Base-by-base conservation (phyloP, 2,888 invertebrate species). In the Trachelus tabidus region DNA sequence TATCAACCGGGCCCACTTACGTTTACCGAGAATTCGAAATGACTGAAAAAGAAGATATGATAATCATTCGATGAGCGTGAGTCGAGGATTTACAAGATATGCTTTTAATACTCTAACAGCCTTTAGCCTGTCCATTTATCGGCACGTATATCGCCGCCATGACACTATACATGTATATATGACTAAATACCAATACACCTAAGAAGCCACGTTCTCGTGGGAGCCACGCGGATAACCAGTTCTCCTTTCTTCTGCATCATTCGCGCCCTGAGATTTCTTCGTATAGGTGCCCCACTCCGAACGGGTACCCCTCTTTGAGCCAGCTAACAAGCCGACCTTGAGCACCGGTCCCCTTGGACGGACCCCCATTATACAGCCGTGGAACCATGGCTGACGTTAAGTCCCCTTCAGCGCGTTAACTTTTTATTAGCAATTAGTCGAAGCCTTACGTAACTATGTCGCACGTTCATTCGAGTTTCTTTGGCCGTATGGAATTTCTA, bases 271-370 rank as follows among this genome's bases (percentile, higher is more conserved):
- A 74, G 30, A 75, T 76, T 56, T 76, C 68, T 56, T 56, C 30
- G 37, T 56, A 56, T 56, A 56, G 56, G 56, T 56, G 73, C 73
- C 76, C 76, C 78, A 71, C 30, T 35, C 74, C 74, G 12, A 35
- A 11, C 12, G 23, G 34, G 74, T 34, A n/a, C 77, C 83, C 80
- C 56, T 79, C 77, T 88, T 86, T 85, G 81, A 69, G 85, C 85
- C 86, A 85, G 84, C 84, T 87, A 87, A 85, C 89, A 87, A 84
- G 88, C 86, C 87, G 90, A 84, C 90, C 90, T 90, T 90, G 90
- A 85, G 84, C 84, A 80, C 75, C 78, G 79, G 73, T 81, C 81
- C 83, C 84, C 79, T 76, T 81, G 79, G 56, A 9, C 71, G 71
- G 71, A 71, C 71, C 30, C 35, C 80, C 73, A 77, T 79, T 79